These are phyloP conservation scores for Acanthopleura granulata DNA, from an alignment of 2,888 invertebrate genomes.

Conservation along the genomic window DNA sequence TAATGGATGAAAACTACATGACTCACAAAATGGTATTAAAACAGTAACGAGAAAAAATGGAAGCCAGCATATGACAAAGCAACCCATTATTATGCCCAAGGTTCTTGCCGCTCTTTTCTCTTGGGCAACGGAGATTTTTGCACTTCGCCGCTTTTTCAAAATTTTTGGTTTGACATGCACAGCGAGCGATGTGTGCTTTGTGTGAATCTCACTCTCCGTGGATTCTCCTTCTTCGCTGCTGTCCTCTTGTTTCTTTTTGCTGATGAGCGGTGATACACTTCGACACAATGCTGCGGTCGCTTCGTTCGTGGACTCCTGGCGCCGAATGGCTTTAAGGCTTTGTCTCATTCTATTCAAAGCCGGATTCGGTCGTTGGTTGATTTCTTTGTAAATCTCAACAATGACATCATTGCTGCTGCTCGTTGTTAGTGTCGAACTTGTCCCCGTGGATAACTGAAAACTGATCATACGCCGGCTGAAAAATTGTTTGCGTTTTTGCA, in stretches of 20 bases:
- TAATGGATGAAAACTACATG: conserved; percentile 84
- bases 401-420: conserved; percentile 16
- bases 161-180: neutral
- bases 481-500: conserved; percentile 6
- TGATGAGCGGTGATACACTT: conserved; percentile 9
- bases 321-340: conserved; percentile 8
- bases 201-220: conserved; percentile 3
- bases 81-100: conserved; percentile 95
- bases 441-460: conserved; percentile 8
- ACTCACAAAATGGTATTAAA: conserved; percentile 82
- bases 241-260: neutral
- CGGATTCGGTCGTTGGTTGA: conserved; percentile 3
- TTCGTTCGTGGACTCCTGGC: neutral
- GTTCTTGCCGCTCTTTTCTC: conserved; percentile 83
- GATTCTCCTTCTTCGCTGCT: conserved; percentile 19
- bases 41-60: conserved; percentile 96
- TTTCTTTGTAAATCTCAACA: conserved; percentile 15
- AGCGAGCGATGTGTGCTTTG: neutral
- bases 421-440: neutral
- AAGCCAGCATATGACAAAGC: conserved; percentile 91
- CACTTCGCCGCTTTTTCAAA: conserved; percentile 24
- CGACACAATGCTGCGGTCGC: conserved; percentile 15
- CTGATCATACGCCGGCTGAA: conserved; percentile 18
- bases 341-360: conserved; percentile 9
- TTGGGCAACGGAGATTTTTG: conserved; percentile 47